Evolutionary conservation across 64 coral and sea anemone genomes (phyloP), one percentile per base, ranked within the genome.

Genomic region (Pocillopora damicornis): DNA sequence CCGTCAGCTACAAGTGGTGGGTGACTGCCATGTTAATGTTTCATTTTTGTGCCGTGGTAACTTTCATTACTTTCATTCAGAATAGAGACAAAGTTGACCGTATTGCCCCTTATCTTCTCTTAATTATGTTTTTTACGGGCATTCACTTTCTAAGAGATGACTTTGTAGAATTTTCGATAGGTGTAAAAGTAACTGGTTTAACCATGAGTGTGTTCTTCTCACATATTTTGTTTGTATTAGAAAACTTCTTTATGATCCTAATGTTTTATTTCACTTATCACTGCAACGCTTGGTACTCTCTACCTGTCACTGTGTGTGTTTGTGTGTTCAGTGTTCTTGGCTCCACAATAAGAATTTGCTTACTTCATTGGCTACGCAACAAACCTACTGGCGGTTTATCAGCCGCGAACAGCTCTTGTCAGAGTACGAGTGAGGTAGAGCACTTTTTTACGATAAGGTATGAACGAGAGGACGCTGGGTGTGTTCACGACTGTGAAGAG

Each of bases 201-300:
- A 30, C 30, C 30, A 30, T 30, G 30, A 30, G 30, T 30, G 30
- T 30, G 30, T 30, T 30, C 30, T 30, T 30, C 30, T 30, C 30
- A 30, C 30, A 30, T 30, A 30, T 30, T 30, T 30, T 30, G 30
- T 30, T 30, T 30, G 30, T 30, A 30, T 30, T 30, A 30, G 30
- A 30, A 30, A 30, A 30, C 30, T 30, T 30, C 30, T 30, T 30
- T 30, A 30, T 30, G 30, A 30, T 30, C 30, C 30, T 30, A 30
- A 30, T 30, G 30, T 80, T 63, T 30, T 63, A 80, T 80, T 80
- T 80, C 16, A 63, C n/a, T 23, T 13, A 80, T 1, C 26, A 35
- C 59, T 80, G 58, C 59, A 61, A 80, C 59, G 63, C 78, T 6
- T 80, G 78, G 78, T 80, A 80, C 59, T 62, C 78, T 11, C 63